These are phyloP conservation scores for Pseudococcus jackbeardsleyi DNA, from an alignment of 2,888 invertebrate species.

Conservation along the genomic window DNA sequence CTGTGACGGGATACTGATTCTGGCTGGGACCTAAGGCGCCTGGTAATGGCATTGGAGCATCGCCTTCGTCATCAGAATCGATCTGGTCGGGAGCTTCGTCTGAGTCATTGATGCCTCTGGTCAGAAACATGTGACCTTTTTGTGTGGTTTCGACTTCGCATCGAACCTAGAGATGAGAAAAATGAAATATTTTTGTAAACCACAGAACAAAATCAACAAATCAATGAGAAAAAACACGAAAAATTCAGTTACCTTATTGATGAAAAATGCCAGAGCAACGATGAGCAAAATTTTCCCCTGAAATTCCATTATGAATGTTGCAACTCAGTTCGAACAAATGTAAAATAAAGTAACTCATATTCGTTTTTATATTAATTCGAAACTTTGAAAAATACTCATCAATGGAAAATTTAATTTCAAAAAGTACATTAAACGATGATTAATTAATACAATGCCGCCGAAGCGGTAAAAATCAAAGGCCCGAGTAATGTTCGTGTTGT, in stretches of 20 bases:
- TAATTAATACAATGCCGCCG: not conserved
- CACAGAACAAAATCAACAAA: not conserved
- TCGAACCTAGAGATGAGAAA: not conserved
- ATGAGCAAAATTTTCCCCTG: constrained; percentile 29
- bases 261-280: not conserved
- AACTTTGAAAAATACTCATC: not conserved
- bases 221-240: not conserved
- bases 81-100: not conserved
- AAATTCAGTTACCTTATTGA: not conserved
- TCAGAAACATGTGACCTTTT: not conserved
- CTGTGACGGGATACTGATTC: not conserved
- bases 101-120: not conserved
- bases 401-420: not conserved
- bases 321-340: not conserved
- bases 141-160: not conserved
- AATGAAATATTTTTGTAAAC: not conserved
- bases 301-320: not conserved
- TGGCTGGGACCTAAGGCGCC: not conserved
- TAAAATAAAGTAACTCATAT: not conserved
- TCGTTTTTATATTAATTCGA: not conserved
- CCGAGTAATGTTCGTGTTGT: not conserved
- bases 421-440: constrained; percentile 1
- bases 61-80: not conserved
- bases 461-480: not conserved
- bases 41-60: not conserved